phyloP scores from a whole-genome alignment of 2,113 vertebrate genomes.

The Nipponia nippon region DNA sequence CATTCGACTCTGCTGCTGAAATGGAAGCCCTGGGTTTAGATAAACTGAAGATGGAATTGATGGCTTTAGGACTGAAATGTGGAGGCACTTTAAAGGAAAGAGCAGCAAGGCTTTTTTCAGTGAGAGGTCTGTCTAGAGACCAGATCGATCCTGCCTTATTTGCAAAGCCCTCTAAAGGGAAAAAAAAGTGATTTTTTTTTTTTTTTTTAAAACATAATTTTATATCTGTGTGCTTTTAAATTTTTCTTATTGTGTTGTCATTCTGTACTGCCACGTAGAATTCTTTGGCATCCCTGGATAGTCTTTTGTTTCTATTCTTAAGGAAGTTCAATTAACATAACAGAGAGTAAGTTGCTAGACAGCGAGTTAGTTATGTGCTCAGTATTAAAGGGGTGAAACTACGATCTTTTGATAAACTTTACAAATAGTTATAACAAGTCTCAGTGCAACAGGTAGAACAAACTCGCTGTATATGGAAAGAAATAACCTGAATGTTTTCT shows the following conservation, averaged over 20 bases:
- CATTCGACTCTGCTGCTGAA: constrained; percentile 68
- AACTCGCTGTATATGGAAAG: not conserved
- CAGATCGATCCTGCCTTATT: constrained; percentile 81
- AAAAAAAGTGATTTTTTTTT: constrained; percentile 68
- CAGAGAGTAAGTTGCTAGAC: not conserved
- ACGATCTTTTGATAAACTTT: not conserved
- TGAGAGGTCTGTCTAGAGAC: constrained; percentile 75
- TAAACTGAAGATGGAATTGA: constrained; percentile 82
- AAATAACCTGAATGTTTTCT: not conserved
- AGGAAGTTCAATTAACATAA: not conserved
- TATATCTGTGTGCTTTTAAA: not conserved
- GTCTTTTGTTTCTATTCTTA: not conserved
- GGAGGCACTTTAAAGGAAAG: constrained; percentile 89
- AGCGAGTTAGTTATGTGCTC: not conserved
- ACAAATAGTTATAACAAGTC: not conserved
- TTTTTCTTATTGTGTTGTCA: not conserved
- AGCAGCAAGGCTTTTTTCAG: constrained; percentile 83
- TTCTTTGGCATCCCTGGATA: not conserved
- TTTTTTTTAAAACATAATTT: not conserved
- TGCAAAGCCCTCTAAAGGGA: constrained; percentile 80
- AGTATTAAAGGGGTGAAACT: not conserved
- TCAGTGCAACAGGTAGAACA: not conserved
- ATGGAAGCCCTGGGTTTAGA: constrained; percentile 87
- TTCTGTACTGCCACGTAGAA: not conserved
- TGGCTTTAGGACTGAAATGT: constrained; percentile 85